Percentiles rank a stretch among this genome's conserved stretches.
These are phyloP conservation scores for Athetis lepigone DNA, from an alignment of 2,888 invertebrate genomes.

Conservation along the genomic window DNA sequence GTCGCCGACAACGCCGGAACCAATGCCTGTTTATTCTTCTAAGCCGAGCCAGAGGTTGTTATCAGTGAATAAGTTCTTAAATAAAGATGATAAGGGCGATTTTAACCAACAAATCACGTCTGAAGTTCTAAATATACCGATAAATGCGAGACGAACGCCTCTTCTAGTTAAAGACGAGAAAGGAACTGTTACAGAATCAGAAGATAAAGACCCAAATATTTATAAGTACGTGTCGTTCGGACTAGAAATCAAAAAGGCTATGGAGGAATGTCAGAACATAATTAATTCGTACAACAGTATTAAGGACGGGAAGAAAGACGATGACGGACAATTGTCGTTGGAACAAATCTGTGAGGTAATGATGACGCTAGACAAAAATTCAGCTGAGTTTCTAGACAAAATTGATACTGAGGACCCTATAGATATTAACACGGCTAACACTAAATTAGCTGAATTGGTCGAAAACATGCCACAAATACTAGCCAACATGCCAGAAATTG, in stretches of 20 bases:
- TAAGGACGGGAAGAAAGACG: constrained; percentile 71
- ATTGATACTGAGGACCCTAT: constrained; percentile 77
- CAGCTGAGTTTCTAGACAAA: constrained; percentile 80
- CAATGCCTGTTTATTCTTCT: constrained; percentile 77
- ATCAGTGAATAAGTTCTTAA: constrained; percentile 78
- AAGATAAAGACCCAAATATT: constrained; percentile 76
- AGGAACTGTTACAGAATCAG: constrained; percentile 57
- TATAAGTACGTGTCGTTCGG: constrained; percentile 85
- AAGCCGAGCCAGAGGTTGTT: constrained; percentile 80
- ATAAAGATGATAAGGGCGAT: constrained; percentile 68
- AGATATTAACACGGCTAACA: constrained; percentile 75
- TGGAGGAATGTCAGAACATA: constrained; percentile 88
- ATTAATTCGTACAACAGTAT: constrained; percentile 84
- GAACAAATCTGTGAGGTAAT: constrained; percentile 86
- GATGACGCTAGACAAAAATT: constrained; percentile 84
- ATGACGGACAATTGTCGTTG: constrained; percentile 75
- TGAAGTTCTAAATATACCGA: constrained; percentile 75
- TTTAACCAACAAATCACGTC: constrained; percentile 65
- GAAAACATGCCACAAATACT: constrained; percentile 87
- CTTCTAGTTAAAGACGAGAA: constrained; percentile 70
- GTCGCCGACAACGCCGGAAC: constrained; percentile 82
- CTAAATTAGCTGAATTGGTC: constrained; percentile 80
- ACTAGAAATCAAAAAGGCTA: constrained; percentile 85
- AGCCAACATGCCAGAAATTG: constrained; percentile 86
- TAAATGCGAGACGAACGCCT: constrained; percentile 76